Evolutionary conservation across 2,797 vertebrate genomes (phyloP), one percentile per base, ranked within the genome.

Genomic region (Nannoperca australis): DNA sequence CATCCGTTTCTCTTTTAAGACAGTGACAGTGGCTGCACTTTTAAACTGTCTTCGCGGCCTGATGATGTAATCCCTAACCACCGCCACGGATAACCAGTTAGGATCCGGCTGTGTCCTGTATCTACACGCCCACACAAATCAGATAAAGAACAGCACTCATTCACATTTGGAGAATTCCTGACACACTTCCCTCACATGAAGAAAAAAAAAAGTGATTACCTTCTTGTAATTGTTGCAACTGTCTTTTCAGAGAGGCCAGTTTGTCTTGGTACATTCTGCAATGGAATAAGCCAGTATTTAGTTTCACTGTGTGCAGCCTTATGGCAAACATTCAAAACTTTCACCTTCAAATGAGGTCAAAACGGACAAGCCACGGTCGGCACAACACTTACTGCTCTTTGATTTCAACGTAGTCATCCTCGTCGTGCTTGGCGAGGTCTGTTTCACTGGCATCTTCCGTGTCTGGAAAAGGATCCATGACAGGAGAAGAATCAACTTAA

Each of bases 361-460:
- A 72, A 56, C 20, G 53, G 42, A 34, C 56, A 36, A 80, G 66
- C 15, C 13, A 2, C 2, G 5, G n/a, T 13, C 56, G 3, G 17
- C 18, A 63, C 47, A 81, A 73, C 85, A 97, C 98, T 97, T 88
- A 99, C 98, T 99, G 97, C 78, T 99, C 98, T 93, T 99, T 99
- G 94, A 98, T 98, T 93, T 99, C 98, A 56, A 99, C 97, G 63
- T 98, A 99, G 89, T 99, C 98, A 72, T 98, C 97, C 59, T 98
- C 98, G 24, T 99, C 97, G 0, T 99, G 98, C 85, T 99, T 99
- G 62, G 97, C 98, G 80, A 99, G 91, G 85, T 99, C 98, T 1
- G 98, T 99, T 90, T 99, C 98, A 73, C 98, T 99, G 82, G 98
- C 98, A 95, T 99, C 98, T 91, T 99, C 98, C 0, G 98, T 99